Evolutionary conservation across 2,113 vertebrate species (phyloP).

Genomic region (Aptenodytes forsteri): DNA sequence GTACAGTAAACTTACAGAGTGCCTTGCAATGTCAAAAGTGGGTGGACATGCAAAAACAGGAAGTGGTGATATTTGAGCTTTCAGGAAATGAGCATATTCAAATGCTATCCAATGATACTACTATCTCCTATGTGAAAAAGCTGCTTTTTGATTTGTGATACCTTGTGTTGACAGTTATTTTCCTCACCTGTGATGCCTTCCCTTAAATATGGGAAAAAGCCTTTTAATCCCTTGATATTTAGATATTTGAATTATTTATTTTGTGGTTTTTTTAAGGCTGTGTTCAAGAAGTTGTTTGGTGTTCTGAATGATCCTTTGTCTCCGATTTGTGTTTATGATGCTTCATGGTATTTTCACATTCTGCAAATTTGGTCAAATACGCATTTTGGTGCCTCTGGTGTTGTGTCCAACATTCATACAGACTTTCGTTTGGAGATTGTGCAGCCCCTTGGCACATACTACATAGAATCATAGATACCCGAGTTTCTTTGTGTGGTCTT

Average conservation of each 20-base stretch:
- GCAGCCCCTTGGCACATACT: not conserved
- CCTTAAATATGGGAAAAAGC: conserved; percentile 36
- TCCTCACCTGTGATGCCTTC: conserved; percentile 49
- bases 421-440: not conserved
- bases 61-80: conserved; percentile 81
- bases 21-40: conserved; percentile 86
- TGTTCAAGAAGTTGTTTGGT: conserved; percentile 22
- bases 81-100: conserved; percentile 88
- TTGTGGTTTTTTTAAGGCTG: not conserved
- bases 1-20: conserved; percentile 92
- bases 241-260: conserved; percentile 59
- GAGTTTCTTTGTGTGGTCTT: not conserved
- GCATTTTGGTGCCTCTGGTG: conserved; percentile 37
- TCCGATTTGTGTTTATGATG: conserved; percentile 2
- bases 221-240: conserved; percentile 40
- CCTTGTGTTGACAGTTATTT: not conserved
- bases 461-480: not conserved
- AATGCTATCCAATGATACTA: conserved; percentile 87
- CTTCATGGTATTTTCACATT: not conserved
- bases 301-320: conserved; percentile 1
- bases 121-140: conserved; percentile 86
- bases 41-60: conserved; percentile 78
- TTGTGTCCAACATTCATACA: not conserved
- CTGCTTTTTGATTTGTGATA: conserved; percentile 81
- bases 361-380: not conserved